Evolutionary conservation across 2,113 vertebrate species (phyloP), one percentile per base, ranked within the genome.

Genomic region (Laterallus jamaicensis): DNA sequence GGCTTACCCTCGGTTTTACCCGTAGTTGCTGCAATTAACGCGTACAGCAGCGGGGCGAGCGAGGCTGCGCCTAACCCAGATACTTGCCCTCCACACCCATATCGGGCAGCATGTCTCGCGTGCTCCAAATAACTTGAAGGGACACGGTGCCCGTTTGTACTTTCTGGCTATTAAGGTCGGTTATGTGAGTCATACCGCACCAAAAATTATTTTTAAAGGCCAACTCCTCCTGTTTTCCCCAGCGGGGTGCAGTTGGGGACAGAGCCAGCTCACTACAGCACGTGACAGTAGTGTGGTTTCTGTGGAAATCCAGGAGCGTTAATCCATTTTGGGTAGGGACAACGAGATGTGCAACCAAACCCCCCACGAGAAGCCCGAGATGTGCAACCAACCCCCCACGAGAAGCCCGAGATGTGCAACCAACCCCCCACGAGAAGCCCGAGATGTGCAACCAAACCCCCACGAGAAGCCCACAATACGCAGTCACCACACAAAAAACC

Each of bases 71-170:
- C 70, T 82, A 75, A 79, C 95, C 78, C 70, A 69, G 69, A 86
- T 75, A 40, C 58, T 55, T 39, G 60, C 25, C 39, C 67, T 91
- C 82, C 96, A 75, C 91, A 15, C 95, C 92, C 81, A 15, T 40
- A 63, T 50, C 47, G 1, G 42, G 83, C 70, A 35, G 79, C 95
- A 1, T 60, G 92, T 75, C 87, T 95, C 1, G 56, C 90, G 17
- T 93, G 88, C 67, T 85, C 90, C 9, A 16, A n/a, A 95, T 94
- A 92, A 60, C 86, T 93, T 1, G 10, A 5, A 54, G 78, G 93
- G 42, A n/a, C 39, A 70, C 6, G 68, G 63, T 10, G 80, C 82
- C 86, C 70, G 59, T 47, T 80, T 32, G 89, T 63, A 16, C 71
- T 56, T 28, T 55, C 20, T 68, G 86, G 71, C 39, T n/a, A 50